These are phyloP conservation scores for Ptilonorhynchus violaceus DNA, from an alignment of 2,113 vertebrate genomes.

Conservation along the genomic window DNA sequence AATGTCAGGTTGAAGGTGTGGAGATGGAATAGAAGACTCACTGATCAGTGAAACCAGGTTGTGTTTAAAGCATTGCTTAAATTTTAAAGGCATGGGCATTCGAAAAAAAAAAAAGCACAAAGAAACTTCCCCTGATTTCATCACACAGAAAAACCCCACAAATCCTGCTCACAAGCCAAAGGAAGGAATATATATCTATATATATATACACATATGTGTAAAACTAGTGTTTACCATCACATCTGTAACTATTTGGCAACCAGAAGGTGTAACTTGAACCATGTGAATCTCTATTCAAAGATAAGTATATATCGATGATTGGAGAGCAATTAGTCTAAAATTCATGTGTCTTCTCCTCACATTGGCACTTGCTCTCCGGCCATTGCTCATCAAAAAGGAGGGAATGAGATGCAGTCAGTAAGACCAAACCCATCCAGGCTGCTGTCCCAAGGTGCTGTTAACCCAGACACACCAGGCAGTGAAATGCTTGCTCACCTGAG, in stretches of 20 bases:
- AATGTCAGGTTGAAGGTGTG: background rate
- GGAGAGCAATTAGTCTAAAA: background rate
- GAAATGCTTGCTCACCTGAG: background rate
- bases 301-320: background rate
- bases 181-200: background rate
- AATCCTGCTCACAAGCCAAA: background rate
- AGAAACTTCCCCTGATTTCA: background rate
- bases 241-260: background rate
- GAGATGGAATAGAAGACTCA: background rate
- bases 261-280: background rate
- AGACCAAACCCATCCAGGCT: background rate
- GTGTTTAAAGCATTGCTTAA: background rate
- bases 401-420: background rate
- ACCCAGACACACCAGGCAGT: background rate
- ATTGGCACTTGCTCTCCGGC: background rate
- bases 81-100: background rate
- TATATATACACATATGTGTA: accelerated
- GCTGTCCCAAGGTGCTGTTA: background rate
- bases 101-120: background rate
- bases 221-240: background rate
- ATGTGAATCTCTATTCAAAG: background rate
- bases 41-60: background rate
- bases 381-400: background rate
- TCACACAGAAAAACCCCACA: background rate
- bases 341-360: background rate